These are phyloP conservation scores for Chloebia gouldiae DNA, from an alignment of 2,113 vertebrate genomes.

Conservation along the genomic window DNA sequence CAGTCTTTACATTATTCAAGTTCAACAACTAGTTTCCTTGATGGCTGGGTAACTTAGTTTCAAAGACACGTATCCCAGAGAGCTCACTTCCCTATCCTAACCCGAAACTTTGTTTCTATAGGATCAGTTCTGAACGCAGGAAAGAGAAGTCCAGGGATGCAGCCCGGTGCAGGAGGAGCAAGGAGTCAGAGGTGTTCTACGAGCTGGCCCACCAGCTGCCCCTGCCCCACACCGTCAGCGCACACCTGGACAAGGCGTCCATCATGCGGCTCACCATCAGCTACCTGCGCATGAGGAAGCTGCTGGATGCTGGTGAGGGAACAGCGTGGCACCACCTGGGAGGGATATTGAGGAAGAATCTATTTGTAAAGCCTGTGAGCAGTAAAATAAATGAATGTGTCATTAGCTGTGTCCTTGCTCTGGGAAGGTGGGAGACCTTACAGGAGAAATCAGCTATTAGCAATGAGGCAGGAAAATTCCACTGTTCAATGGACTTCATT, in stretches of 20 bases:
- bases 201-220: slow-evolving; percentile 94
- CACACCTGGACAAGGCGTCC: slow-evolving; percentile 96
- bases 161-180: slow-evolving; percentile 89
- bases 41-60: neutral
- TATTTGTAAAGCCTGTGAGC: neutral
- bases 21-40: neutral
- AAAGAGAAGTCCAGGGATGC: slow-evolving; percentile 98
- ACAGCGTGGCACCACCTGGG: neutral
- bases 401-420: neutral
- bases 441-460: neutral
- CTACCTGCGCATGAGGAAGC: slow-evolving; percentile 91
- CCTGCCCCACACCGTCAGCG: slow-evolving; percentile 88
- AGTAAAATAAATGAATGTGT: neutral
- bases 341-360: neutral
- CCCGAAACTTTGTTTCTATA: slow-evolving; percentile 32
- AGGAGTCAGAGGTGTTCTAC: slow-evolving; percentile 96
- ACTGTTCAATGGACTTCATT: neutral
- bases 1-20: neutral
- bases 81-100: neutral
- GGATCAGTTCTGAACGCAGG: slow-evolving; percentile 92
- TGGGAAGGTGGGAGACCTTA: neutral
- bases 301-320: slow-evolving; percentile 84
- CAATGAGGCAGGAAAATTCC: neutral
- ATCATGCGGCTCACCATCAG: slow-evolving; percentile 98
- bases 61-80: neutral